Conservation (phyloP, 2,888 invertebrate species). For the Cryptocheilus praepositus region DNA sequence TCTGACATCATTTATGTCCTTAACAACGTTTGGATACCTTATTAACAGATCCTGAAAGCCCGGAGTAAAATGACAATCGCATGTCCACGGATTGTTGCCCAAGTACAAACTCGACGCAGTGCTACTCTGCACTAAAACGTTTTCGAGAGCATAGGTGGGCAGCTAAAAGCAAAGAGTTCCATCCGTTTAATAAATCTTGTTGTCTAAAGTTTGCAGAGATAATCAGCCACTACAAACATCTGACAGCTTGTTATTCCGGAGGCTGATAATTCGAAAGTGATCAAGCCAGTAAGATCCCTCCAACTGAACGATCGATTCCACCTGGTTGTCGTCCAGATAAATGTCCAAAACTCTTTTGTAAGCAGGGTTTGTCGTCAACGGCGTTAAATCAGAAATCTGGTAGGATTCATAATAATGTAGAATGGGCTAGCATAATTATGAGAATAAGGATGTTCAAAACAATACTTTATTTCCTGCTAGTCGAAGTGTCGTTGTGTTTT, state of each 20-base stretch:
- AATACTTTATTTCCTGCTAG: slow-evolving; percentile 82
- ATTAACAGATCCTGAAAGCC: slow-evolving; percentile 79
- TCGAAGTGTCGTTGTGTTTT: slow-evolving; percentile 81
- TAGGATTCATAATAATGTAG: background rate
- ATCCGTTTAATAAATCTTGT: too few species aligned
- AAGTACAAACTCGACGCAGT: slow-evolving; percentile 83
- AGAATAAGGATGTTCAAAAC: background rate
- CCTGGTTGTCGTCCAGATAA: slow-evolving; percentile 85
- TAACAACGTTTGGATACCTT: slow-evolving; percentile 81
- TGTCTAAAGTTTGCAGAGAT: too few species aligned
- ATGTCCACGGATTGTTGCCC: slow-evolving; percentile 88
- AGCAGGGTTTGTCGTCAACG: slow-evolving; percentile 80
- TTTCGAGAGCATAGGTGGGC: slow-evolving; percentile 87
- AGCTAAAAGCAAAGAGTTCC: slow-evolving; percentile 75
- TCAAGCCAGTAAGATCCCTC: slow-evolving; percentile 88
- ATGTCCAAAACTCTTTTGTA: slow-evolving; percentile 84
- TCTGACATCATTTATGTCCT: slow-evolving; percentile 82
- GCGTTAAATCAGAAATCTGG: slow-evolving; percentile 80
- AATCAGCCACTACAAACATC: slow-evolving; percentile 77
- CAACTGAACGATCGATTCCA: slow-evolving; percentile 81
- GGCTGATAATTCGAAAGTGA: slow-evolving; percentile 85
- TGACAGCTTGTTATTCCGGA: slow-evolving; percentile 83
- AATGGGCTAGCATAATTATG: slow-evolving; percentile 10
- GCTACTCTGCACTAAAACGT: slow-evolving; percentile 84
- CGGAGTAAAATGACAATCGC: slow-evolving; percentile 88